Evolutionary conservation across 1,140 invertebrate species (phyloP).

Genomic region (Pseudomyrmex pallidus): DNA sequence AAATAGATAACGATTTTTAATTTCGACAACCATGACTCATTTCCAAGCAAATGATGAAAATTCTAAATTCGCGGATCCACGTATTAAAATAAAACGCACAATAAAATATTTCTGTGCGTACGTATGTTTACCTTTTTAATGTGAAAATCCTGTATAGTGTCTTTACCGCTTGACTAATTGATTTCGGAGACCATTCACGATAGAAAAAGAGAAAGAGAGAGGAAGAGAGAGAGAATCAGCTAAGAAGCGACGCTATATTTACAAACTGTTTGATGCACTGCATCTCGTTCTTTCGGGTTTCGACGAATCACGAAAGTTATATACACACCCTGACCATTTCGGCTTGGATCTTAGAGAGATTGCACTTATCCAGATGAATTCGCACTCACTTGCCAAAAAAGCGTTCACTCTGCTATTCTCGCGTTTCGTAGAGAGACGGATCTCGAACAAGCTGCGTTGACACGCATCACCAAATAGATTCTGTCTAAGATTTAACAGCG

Average conservation of each 20-base stretch:
- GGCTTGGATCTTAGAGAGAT: slow-evolving; percentile 26
- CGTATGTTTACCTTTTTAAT: background rate
- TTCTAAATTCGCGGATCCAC: no score
- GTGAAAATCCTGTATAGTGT: slow-evolving; percentile 22
- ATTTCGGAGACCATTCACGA: slow-evolving; percentile 26
- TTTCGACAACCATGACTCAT: no score
- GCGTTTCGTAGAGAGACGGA: slow-evolving; percentile 12
- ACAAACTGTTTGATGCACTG: slow-evolving; percentile 61
- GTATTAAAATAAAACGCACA: no score
- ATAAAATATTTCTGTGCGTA: no score
- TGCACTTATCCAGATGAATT: slow-evolving; percentile 48
- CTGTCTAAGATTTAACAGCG: slow-evolving; percentile 11
- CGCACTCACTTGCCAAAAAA: slow-evolving; percentile 41
- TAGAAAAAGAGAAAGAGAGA: background rate
- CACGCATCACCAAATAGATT: slow-evolving; percentile 29
- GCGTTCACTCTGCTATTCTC: slow-evolving; percentile 4
- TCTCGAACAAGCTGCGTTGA: background rate
- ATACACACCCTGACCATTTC: slow-evolving; percentile 32
- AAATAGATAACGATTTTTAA: no score
- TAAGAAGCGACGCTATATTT: slow-evolving; percentile 57
- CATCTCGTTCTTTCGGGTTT: slow-evolving; percentile 47
- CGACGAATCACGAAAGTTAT: slow-evolving; percentile 40
- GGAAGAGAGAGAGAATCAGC: background rate
- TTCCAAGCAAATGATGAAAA: no score
- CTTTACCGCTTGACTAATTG: slow-evolving; percentile 1